Evolutionary conservation across 2,888 invertebrate genomes (phyloP), one percentile per base, ranked within the genome.

Genomic region (Pyrgus malvae): DNA sequence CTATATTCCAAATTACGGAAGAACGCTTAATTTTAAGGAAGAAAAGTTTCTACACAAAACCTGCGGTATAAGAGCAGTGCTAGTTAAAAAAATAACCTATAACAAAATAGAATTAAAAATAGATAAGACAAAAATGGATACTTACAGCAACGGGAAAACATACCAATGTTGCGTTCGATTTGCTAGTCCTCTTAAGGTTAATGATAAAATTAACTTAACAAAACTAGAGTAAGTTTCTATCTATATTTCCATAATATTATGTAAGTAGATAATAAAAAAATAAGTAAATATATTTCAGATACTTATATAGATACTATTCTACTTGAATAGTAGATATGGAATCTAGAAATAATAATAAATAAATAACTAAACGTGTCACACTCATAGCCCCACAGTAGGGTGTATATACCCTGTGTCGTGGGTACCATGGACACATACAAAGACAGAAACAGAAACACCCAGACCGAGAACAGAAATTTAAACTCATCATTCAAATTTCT

Each of bases 1-100:
- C 56, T 59, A 56, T 14, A 81, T 83, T 61, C 83, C 81, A 25
- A 76, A 81, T 56, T 82, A 76, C 57, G 61, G 59, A 17, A 75
- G 71, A 58, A 70, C 63, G 11, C 55, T 74, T 16, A 51, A 62
- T 48, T 72, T 72, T 50, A 63, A 58, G 35, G 68, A 69, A 57
- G 42, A 61, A 0, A 45, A 51, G 5, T 33, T 62, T 17, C 11
- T 19, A 3, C 62, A 68, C 1, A 51, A 55, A 16, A 56, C 61
- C 0, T 83, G 83, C 54, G 78, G 74, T 0, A 38, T 58, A 17
- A 65, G 80, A 60, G 72, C 73, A 0, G 55, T 83, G 16, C 74
- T 69, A 31, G 57, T 81, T 1, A 55, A 73, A 8, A 70, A 67
- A 57, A 19, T 64, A 9, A 55, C 55, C 1, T 55, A 68, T 5